These are phyloP conservation scores for Manacus vitellinus DNA, from an alignment of 2,113 vertebrate genomes.

Conservation along the genomic window DNA sequence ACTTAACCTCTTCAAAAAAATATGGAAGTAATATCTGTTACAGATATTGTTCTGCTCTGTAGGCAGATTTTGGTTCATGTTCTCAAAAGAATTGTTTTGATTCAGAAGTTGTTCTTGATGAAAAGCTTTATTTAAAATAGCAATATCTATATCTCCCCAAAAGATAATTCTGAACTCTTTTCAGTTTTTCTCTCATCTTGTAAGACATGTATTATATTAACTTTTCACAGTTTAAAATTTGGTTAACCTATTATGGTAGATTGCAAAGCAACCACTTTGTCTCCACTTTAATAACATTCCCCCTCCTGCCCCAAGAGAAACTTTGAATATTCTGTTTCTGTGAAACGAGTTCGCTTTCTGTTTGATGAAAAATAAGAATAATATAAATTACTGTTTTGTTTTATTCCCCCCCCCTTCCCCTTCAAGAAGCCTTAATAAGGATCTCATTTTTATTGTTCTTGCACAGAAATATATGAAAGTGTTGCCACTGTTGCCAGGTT, in stretches of 20 bases:
- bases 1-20: neutral
- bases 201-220: neutral
- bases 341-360: conserved; percentile 25
- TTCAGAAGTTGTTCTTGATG: conserved; percentile 41
- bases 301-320: neutral
- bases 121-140: conserved; percentile 19
- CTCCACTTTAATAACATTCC: conserved; percentile 64
- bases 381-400: neutral
- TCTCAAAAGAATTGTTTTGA: neutral
- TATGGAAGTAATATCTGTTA: neutral
- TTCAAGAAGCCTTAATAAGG: neutral
- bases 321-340: conserved; percentile 52
- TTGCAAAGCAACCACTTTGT: conserved; percentile 32
- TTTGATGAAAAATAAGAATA: conserved; percentile 65
- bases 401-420: neutral
- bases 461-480: neutral
- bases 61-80: neutral
- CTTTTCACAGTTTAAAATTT: conserved; percentile 7
- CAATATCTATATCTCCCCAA: neutral
- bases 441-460: conserved; percentile 14
- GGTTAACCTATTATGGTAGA: conserved; percentile 57
- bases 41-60: neutral
- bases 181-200: conserved; percentile 41
- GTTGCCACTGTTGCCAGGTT: neutral
- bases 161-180: conserved; percentile 30